Conservation (phyloP, 1,140 invertebrate genomes). For the Mylabris phalerata region DNA sequence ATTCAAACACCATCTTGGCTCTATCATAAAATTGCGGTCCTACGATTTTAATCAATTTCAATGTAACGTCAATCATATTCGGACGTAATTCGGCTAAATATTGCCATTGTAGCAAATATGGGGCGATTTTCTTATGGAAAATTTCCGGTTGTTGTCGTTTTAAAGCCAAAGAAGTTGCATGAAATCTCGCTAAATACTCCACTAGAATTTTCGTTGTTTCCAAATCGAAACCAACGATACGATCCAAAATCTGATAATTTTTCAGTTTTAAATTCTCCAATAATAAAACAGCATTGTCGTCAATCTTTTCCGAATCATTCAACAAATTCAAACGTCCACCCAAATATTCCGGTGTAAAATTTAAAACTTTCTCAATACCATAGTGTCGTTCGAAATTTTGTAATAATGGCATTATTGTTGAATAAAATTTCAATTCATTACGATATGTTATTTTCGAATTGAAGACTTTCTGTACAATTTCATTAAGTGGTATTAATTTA, state of each 20-base stretch:
- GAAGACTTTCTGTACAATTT: constrained; percentile 47
- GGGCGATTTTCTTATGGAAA: constrained; percentile 40
- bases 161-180: constrained; percentile 40
- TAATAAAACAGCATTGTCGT: constrained; percentile 47
- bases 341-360: constrained; percentile 45
- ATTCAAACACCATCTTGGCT: background rate
- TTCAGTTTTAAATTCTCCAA: constrained; percentile 47
- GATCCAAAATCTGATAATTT: constrained; percentile 35
- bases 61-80: background rate
- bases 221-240: constrained; percentile 37
- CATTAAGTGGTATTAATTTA: constrained; percentile 47
- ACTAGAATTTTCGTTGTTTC: constrained; percentile 36
- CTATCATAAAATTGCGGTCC: background rate
- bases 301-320: constrained; percentile 37
- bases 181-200: constrained; percentile 38
- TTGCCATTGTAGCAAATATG: constrained; percentile 25
- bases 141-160: constrained; percentile 39
- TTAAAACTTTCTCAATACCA: constrained; percentile 39
- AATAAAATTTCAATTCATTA: constrained; percentile 51
- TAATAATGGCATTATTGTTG: constrained; percentile 43
- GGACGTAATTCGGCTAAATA: background rate
- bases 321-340: constrained; percentile 44
- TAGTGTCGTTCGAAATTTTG: constrained; percentile 43
- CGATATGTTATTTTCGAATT: constrained; percentile 48
- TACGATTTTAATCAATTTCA: background rate